Base-by-base conservation (phyloP, 2,888 invertebrate species). In the Pecten maximus region DNA sequence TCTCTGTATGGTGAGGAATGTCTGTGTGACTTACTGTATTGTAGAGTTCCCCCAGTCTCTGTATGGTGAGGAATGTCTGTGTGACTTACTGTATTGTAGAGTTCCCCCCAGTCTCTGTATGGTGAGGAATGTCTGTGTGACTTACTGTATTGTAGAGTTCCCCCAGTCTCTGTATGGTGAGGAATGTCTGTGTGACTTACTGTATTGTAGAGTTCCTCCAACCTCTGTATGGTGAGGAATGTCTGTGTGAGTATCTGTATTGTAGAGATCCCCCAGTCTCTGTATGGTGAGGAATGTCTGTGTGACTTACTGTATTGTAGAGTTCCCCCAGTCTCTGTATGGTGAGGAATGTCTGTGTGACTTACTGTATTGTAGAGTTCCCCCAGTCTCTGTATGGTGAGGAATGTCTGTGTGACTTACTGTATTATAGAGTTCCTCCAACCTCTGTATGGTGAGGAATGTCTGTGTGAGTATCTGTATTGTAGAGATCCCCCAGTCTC, bases 41-140 rank as follows among this genome's bases (percentile, higher is more conserved):
- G 96, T 99, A 99, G 86, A 99, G 97, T 96, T 99, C 99, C 97
- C 99, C 99, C 87, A 99, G 97, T 60, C 99, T 97, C 16, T 98
- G 98, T 96, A 99, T 99, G 88, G 12, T 54, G 3, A n/a, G 54
- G 54, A 54, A 54, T n/a, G 8, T 19, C 54, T 54, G 54, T 10
- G 35, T 74, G 35, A 74, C 60, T 60, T 23, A 60, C 60, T n/a
- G 60, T 74, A 10, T 2, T 35, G 35, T 74, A 74, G 35, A 74
- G 74, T 8, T 74, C n/a, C 50, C 23, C 15, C 50, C 50, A 44
- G 44, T 12, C 44, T 44, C 44, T 44, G 44, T 44, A 44, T 44
- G 8, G 12, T 12, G 8, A n/a, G 6, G 44, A 44, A 6, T 44
- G 44, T 10, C 44, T 44, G 44, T 44, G 44, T 99, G 93, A 74